Conservation (phyloP, 2,888 invertebrate genomes). For the Trichacis sp. region DNA sequence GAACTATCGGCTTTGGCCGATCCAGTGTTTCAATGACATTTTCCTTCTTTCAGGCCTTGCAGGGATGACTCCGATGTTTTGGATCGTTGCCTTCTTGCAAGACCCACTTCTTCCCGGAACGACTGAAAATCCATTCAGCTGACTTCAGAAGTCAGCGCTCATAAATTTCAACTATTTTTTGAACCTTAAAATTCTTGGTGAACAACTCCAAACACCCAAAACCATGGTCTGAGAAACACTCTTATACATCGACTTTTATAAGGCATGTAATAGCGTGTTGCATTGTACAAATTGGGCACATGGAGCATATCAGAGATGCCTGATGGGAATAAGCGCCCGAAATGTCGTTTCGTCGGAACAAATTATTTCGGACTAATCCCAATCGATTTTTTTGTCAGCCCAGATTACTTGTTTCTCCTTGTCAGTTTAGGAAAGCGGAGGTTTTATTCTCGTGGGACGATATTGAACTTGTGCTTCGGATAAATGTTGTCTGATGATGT, state of each 20-base stretch:
- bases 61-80: background rate
- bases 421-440: too few relatives aligned
- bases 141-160: background rate
- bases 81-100: background rate
- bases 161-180: background rate
- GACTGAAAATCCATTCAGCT: background rate
- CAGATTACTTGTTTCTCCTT: too few relatives aligned
- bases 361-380: background rate
- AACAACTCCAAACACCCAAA: background rate
- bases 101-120: background rate
- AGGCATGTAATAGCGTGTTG: background rate
- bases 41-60: background rate
- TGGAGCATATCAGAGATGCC: background rate
- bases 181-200: background rate
- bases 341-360: background rate
- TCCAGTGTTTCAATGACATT: slow-evolving; percentile 19
- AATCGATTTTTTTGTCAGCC: background rate
- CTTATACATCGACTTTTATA: background rate
- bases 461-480: too few relatives aligned
- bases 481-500: too few relatives aligned
- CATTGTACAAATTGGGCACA: background rate
- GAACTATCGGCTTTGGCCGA: slow-evolving; percentile 27
- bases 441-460: too few relatives aligned
- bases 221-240: too few relatives aligned
- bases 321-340: too few relatives aligned